These are phyloP conservation scores for Poeciliopsis occidentalis DNA, from an alignment of 2,113 vertebrate species.

Conservation along the genomic window DNA sequence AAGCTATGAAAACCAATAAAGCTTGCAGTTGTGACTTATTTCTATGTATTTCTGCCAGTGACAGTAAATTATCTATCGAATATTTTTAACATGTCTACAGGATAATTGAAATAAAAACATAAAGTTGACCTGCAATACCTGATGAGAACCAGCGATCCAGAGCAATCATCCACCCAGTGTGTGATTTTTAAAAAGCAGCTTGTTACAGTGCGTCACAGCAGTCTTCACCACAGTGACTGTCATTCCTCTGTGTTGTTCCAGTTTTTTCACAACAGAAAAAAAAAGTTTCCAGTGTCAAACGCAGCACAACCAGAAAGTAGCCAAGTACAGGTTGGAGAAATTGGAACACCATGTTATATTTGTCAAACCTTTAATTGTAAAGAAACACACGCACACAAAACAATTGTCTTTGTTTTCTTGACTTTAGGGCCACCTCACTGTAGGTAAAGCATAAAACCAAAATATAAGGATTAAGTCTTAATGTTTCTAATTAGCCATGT, in stretches of 20 bases:
- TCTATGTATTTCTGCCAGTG: neutral
- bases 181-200: slow-evolving; percentile 15
- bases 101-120: neutral
- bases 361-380: neutral
- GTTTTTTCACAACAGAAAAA: slow-evolving; percentile 45
- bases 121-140: slow-evolving; percentile 45
- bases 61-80: neutral
- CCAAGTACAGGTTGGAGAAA: too few relatives aligned
- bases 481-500: neutral
- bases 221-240: slow-evolving; percentile 32
- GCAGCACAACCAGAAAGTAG: neutral
- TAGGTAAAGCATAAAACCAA: neutral
- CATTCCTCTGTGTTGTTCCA: slow-evolving; percentile 53
- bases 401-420: neutral
- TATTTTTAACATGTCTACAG: neutral
- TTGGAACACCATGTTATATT: neutral
- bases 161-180: neutral
- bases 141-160: neutral
- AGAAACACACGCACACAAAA: neutral
- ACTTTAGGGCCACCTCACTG: neutral
- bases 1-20: neutral
- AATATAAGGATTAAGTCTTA: neutral
- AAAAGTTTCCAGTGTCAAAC: neutral
- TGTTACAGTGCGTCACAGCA: slow-evolving; percentile 13
- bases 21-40: neutral